Percentiles rank a stretch among this genome's conserved stretches.
phyloP scores from a whole-genome alignment of 2,797 vertebrate genomes.

The Catostomus latipinnis region DNA sequence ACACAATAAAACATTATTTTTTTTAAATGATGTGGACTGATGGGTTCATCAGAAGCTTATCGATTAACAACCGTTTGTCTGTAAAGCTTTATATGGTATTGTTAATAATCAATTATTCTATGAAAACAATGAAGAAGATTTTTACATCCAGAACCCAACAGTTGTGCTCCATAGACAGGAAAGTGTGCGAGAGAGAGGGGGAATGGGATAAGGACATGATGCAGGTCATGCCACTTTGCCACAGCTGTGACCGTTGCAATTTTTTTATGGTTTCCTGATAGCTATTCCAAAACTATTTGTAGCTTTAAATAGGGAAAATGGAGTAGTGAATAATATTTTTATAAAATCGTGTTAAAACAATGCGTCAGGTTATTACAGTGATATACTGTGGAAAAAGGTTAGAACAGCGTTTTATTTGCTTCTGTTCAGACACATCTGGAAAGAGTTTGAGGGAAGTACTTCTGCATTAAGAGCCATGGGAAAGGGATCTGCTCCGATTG shows the following conservation, averaged over 20 bases:
- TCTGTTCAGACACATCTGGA: constrained; percentile 68
- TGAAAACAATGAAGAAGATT: no score
- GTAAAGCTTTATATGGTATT: no score
- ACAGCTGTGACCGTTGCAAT: neutral
- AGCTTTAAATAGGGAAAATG: constrained; percentile 15
- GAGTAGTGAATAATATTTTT: constrained; percentile 6
- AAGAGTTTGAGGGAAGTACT: constrained; percentile 65
- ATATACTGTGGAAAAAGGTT: constrained; percentile 48
- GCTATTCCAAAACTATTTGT: neutral
- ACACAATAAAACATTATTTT: no score
- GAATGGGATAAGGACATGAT: no score
- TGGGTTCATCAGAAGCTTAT: no score
- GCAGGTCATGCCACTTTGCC: no score
- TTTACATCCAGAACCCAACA: no score
- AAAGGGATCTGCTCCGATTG: constrained; percentile 51
- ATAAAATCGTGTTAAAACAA: constrained; percentile 43
- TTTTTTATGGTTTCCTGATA: neutral
- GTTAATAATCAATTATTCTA: no score
- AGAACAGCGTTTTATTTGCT: constrained; percentile 63
- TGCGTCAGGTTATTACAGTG: constrained; percentile 50
- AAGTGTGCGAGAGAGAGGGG: no score
- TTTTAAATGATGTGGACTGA: no score
- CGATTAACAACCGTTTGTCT: no score
- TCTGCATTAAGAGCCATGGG: constrained; percentile 65
- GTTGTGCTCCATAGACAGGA: no score